A percentile compares a stretch with the other conserved stretches of the same genome.
Evolutionary conservation across 2,888 invertebrate genomes (phyloP).

Genomic region (Drosophila vallismaia): DNA sequence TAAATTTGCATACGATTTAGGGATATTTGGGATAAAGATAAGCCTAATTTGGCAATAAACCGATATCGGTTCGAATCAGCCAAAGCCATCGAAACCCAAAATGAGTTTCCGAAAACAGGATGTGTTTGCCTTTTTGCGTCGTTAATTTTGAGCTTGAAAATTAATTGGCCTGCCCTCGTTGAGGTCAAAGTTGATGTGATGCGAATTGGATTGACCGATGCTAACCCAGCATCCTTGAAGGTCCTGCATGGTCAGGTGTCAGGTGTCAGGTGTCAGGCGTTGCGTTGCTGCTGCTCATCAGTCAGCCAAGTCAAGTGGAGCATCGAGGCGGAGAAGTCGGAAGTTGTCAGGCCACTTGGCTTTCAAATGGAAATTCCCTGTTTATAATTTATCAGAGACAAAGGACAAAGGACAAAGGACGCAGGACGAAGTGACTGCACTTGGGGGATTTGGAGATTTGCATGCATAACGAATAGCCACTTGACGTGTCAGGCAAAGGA

Average conservation of each 20-base stretch:
- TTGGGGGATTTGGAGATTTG: conserved; percentile 56
- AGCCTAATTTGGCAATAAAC: conserved; percentile 9
- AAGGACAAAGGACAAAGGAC: neutral
- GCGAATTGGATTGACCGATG: conserved; percentile 1
- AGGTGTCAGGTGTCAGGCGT: conserved; percentile 11
- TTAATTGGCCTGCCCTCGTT: conserved; percentile 29
- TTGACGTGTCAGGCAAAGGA: conserved; percentile 6
- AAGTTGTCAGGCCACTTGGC: conserved; percentile 36
- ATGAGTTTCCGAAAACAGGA: too few species aligned
- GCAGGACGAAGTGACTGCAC: conserved; percentile 50
- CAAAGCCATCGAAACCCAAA: conserved; percentile 6
- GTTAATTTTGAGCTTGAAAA: conserved; percentile 25
- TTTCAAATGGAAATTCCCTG: conserved; percentile 45
- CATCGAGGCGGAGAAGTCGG: conserved; percentile 8
- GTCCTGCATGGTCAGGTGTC: neutral
- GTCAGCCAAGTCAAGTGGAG: conserved; percentile 20
- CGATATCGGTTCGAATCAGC: conserved; percentile 19
- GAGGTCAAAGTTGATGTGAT: conserved; percentile 33
- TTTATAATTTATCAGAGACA: conserved; percentile 39
- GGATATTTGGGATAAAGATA: neutral
- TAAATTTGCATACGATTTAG: conserved; percentile 3
- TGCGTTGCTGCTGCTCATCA: conserved; percentile 18
- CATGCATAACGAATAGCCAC: conserved; percentile 59
- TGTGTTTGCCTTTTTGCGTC: neutral
- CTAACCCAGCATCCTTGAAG: neutral